These are phyloP conservation scores for Bombus polaris DNA, from an alignment of 1,140 invertebrate species.

Conservation along the genomic window DNA sequence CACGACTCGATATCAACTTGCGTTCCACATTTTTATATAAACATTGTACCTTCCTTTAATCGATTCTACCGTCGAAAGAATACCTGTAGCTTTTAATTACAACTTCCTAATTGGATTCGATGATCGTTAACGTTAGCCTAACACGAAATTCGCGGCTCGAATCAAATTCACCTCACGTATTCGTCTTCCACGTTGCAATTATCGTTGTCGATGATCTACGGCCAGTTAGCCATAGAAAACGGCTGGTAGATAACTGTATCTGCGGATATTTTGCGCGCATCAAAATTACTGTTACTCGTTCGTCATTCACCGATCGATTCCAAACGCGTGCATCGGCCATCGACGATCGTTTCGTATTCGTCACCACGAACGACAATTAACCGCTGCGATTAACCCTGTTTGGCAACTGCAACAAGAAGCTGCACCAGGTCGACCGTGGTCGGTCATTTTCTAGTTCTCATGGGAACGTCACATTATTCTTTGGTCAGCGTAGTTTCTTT, in stretches of 20 bases:
- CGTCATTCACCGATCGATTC: conserved; percentile 30
- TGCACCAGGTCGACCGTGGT: background rate
- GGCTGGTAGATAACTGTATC: conserved; percentile 18
- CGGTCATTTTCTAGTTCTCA: background rate
- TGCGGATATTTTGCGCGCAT: conserved; percentile 3
- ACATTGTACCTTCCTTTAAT: background rate
- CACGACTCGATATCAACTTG: background rate
- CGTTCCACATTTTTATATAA: background rate
- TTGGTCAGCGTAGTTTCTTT: background rate
- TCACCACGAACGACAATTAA: conserved; percentile 11
- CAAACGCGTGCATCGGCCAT: background rate
- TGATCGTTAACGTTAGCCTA: background rate
- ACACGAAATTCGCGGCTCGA: conserved; percentile 1
- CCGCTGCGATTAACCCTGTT: conserved; percentile 11
- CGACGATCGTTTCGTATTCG: conserved; percentile 20
- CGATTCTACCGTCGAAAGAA: too few species aligned
- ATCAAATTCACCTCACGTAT: conserved; percentile 24
- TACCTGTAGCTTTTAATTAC: background rate
- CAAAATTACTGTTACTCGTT: conserved; percentile 49
- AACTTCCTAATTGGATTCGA: background rate
- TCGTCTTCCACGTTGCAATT: conserved; percentile 21
- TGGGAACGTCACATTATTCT: too few species aligned
- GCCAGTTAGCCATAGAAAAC: conserved; percentile 17
- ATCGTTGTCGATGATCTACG: conserved; percentile 10
- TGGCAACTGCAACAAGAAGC: background rate